Conservation (phyloP, 2,797 vertebrate species). For the Gallinago stenura region DNA sequence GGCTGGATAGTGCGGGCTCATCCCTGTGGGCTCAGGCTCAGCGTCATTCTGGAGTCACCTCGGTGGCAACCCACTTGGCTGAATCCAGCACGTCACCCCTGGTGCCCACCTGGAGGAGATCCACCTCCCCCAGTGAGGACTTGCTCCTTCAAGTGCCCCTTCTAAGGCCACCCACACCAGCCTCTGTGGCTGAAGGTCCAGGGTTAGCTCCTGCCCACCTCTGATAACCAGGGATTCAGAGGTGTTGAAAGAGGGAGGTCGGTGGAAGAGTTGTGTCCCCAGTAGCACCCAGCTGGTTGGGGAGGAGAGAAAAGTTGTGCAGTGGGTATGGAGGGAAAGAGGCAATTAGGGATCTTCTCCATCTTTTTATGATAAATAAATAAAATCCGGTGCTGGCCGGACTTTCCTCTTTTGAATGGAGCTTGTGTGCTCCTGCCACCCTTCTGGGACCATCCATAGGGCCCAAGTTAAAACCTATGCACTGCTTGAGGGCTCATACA, state of each 20-base stretch:
- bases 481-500: accelerated
- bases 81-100: accelerated
- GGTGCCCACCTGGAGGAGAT: not conserved
- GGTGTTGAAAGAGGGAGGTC: not conserved
- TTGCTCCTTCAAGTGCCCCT: not conserved
- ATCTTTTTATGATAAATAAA: not conserved
- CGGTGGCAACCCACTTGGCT: accelerated
- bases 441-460: not conserved
- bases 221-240: not conserved
- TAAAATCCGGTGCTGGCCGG: not conserved
- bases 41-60: not conserved
- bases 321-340: not conserved
- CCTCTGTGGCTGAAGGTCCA: accelerated
- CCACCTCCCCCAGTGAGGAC: not conserved
- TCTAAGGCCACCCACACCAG: not conserved
- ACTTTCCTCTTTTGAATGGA: accelerated
- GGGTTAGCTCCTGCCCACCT: not conserved
- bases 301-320: not conserved
- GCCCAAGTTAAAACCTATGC: not conserved
- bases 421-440: not conserved
- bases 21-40: not conserved
- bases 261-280: not conserved
- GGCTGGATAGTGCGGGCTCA: not conserved
- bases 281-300: accelerated
- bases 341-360: accelerated